Conservation (phyloP, 2,888 invertebrate species). For the Eristalis intricaria region DNA sequence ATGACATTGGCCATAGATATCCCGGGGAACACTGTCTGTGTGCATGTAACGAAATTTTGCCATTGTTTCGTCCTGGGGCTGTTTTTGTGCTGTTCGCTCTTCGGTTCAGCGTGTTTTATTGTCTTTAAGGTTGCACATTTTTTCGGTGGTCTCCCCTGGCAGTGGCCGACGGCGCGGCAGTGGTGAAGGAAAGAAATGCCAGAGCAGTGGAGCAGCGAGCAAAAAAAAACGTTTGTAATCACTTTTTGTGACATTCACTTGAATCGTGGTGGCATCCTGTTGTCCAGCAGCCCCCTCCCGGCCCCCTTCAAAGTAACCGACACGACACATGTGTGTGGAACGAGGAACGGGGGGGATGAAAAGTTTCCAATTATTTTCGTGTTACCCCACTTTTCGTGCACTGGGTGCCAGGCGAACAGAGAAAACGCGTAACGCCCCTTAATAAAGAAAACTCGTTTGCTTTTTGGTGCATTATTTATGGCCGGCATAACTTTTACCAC, state of each 20-base stretch:
- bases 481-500: conserved; percentile 23
- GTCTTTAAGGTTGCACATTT: conserved; percentile 40
- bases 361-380: conserved; percentile 63
- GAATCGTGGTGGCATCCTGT: conserved; percentile 1
- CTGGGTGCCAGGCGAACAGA: not conserved
- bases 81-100: conserved; percentile 20
- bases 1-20: not conserved
- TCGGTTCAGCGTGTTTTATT: conserved; percentile 13
- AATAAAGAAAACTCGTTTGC: conserved; percentile 48
- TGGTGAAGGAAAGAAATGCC: conserved; percentile 16
- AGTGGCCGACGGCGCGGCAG: not conserved
- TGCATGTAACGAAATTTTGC: conserved; percentile 11
- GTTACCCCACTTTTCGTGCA: conserved; percentile 8
- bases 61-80: conserved; percentile 51
- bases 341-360: conserved; percentile 3
- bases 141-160: conserved; percentile 10
- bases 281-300: no score
- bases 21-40: not conserved
- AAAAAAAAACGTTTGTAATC: conserved; percentile 42
- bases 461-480: conserved; percentile 57
- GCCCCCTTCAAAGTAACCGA: not conserved
- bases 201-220: not conserved
- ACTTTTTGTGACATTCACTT: conserved; percentile 63
- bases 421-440: not conserved
- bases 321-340: not conserved